Percentiles rank a stretch among this genome's conserved stretches.
Conservation (phyloP, 1,140 invertebrate species). For the Adelges cooleyi region DNA sequence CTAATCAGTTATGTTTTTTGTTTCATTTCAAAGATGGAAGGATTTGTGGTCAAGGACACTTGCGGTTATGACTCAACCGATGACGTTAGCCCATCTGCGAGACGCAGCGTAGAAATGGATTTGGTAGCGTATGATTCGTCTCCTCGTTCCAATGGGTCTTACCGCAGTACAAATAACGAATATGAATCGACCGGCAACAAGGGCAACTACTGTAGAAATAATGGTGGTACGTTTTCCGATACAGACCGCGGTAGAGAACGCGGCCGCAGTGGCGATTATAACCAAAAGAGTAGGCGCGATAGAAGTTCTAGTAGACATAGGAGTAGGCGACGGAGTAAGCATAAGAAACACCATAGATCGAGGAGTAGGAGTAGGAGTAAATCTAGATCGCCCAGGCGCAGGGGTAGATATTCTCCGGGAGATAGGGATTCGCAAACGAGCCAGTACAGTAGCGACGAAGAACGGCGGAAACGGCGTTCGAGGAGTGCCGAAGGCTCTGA, state of each 20-base stretch:
- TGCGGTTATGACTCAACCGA: slow-evolving; percentile 19
- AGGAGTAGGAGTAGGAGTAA: slow-evolving; percentile 9
- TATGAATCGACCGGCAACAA: neutral
- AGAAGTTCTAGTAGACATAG: slow-evolving; percentile 10
- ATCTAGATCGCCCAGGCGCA: neutral
- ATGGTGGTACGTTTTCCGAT: slow-evolving; percentile 1
- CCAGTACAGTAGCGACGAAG: slow-evolving; percentile 20
- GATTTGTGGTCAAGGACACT: slow-evolving; percentile 15
- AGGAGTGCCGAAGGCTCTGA: slow-evolving; percentile 6
- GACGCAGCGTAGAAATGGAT: slow-evolving; percentile 23
- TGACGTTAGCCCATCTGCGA: slow-evolving; percentile 10
- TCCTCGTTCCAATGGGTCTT: slow-evolving; percentile 14
- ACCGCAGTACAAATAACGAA: slow-evolving; percentile 9
- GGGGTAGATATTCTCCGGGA: slow-evolving; percentile 2
- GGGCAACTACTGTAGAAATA: neutral
- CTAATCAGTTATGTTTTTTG: slow-evolving; percentile 20
- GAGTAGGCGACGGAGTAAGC: slow-evolving; percentile 4
- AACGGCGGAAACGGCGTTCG: slow-evolving; percentile 2
- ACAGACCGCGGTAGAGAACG: slow-evolving; percentile 7
- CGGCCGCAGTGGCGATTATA: neutral
- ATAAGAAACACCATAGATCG: slow-evolving; percentile 20
- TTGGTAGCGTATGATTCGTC: slow-evolving; percentile 22
- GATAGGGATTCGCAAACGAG: slow-evolving; percentile 18
- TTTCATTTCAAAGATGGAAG: slow-evolving; percentile 25
- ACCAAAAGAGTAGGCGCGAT: slow-evolving; percentile 8